phyloP scores from a whole-genome alignment of 1,140 invertebrate genomes.

The Drosophila parvula region DNA sequence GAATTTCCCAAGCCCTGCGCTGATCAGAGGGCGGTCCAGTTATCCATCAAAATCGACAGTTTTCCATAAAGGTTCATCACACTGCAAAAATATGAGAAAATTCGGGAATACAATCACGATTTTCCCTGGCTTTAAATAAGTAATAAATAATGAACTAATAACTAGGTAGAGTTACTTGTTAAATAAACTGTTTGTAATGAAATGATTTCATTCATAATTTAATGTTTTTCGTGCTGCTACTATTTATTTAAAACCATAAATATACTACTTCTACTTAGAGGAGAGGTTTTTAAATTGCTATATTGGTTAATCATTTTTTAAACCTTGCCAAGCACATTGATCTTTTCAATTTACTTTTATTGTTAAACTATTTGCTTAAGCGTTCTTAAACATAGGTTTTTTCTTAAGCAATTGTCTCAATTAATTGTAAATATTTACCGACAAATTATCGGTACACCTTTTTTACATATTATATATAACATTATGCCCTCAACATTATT shows the following conservation, averaged over 20 bases:
- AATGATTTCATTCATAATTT: not conserved
- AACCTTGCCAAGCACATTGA: too few relatives aligned
- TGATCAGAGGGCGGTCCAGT: slow-evolving; percentile 22
- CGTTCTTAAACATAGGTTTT: not conserved
- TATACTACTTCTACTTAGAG: too few relatives aligned
- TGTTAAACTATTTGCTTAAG: not conserved
- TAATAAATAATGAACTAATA: not conserved
- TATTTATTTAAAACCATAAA: not conserved
- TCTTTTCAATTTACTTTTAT: too few relatives aligned
- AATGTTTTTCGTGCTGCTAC: not conserved
- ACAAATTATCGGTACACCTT: slow-evolving; percentile 1
- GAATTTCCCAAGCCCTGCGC: slow-evolving; percentile 59
- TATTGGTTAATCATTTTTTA: too few relatives aligned
- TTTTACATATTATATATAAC: not conserved
- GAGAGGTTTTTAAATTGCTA: not conserved
- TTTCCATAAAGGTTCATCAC: slow-evolving; percentile 20
- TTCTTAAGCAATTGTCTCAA: not conserved
- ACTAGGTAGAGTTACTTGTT: not conserved
- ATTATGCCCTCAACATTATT: slow-evolving; percentile 19
- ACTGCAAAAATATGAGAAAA: slow-evolving; percentile 13
- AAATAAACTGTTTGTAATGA: not conserved
- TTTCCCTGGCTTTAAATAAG: too few relatives aligned
- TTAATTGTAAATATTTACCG: slow-evolving; percentile 7
- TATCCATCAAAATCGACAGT: slow-evolving; percentile 46
- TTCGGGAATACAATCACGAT: not conserved